These are phyloP conservation scores for Sericinus montela DNA, from an alignment of 2,888 invertebrate species.

Conservation along the genomic window DNA sequence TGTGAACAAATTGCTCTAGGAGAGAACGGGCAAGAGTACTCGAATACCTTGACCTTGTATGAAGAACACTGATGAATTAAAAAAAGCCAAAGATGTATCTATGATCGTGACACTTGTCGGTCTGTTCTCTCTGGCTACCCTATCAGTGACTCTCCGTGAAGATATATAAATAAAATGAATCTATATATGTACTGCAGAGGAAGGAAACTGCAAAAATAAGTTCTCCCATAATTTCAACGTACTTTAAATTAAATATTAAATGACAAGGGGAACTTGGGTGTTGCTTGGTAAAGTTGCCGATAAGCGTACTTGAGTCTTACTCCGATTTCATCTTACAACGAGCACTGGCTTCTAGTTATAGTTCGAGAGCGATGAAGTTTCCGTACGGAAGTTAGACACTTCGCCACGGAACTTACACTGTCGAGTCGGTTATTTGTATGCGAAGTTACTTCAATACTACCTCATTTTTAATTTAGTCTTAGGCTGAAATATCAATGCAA, in stretches of 20 bases:
- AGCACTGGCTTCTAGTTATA: conserved; percentile 16
- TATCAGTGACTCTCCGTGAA: no score
- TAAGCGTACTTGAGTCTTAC: conserved; percentile 12
- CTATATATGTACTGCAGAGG: no score
- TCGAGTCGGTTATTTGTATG: conserved; percentile 10
- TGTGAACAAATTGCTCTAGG: no score
- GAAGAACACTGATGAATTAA: no score
- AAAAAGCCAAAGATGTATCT: no score
- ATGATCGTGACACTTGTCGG: no score
- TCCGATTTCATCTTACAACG: conserved; percentile 15
- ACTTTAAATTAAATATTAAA: neutral
- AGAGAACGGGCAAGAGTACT: no score
- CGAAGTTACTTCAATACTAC: conserved; percentile 3
- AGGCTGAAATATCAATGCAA: neutral
- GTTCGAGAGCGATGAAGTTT: conserved; percentile 16
- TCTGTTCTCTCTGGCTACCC: no score
- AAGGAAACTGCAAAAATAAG: no score
- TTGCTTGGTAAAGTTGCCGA: conserved; percentile 13
- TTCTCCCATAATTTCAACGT: no score
- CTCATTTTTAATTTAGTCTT: conserved; percentile 8
- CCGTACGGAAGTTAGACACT: conserved; percentile 5
- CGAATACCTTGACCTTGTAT: no score
- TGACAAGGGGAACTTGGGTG: conserved; percentile 2
- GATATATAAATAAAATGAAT: no score
- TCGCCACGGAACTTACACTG: conserved; percentile 8